Evolutionary conservation across 2,113 vertebrate genomes (phyloP).

Genomic region (Chlorodrepanis virens): DNA sequence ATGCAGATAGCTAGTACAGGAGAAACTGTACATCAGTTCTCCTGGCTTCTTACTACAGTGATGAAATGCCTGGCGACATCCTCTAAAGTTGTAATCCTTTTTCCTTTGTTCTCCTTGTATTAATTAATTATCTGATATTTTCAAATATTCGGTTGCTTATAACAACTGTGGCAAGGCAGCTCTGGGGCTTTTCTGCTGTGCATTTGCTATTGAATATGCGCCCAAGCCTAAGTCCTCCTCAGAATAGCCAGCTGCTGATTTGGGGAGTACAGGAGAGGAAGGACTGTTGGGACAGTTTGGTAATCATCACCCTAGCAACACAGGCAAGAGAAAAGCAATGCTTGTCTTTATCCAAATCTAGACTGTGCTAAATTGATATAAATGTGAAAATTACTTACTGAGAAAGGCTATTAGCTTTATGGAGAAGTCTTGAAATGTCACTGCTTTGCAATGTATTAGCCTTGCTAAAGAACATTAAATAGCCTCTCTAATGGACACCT

Average conservation of each 20-base stretch:
- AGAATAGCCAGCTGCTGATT: background rate
- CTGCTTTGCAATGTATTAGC: background rate
- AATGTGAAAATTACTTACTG: constrained; percentile 9
- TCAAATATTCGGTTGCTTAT: background rate
- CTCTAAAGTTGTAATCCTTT: background rate
- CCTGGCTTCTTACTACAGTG: background rate
- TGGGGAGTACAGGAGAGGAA: background rate
- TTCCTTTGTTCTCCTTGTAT: background rate
- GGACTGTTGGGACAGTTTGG: background rate
- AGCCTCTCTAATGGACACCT: background rate
- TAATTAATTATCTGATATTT: background rate
- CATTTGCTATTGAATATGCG: background rate
- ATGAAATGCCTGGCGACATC: background rate
- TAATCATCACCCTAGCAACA: constrained; percentile 5
- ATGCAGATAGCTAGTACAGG: background rate
- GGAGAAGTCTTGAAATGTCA: background rate
- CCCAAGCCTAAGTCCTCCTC: background rate
- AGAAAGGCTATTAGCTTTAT: background rate
- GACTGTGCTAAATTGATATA: constrained; percentile 12
- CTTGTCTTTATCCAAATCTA: background rate
- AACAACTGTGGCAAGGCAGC: background rate
- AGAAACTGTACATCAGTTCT: background rate
- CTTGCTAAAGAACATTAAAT: background rate
- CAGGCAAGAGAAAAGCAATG: background rate
- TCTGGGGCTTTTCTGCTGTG: background rate